phyloP scores from a whole-genome alignment of 2,113 vertebrate species.

The Bufo gargarizans region DNA sequence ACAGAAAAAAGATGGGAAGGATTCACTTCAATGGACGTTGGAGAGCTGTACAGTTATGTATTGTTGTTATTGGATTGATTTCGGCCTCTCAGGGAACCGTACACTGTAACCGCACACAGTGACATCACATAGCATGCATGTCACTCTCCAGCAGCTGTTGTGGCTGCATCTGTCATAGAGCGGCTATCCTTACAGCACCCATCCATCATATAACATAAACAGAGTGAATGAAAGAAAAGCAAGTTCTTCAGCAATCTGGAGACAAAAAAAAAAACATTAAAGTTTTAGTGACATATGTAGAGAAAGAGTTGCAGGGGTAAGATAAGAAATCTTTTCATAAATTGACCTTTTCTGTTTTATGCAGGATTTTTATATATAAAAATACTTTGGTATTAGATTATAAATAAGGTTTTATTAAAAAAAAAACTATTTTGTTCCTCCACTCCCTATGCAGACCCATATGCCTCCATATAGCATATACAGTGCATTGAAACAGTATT shows the following conservation, averaged over 20 bases:
- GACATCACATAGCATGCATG: conserved; percentile 27
- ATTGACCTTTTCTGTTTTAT: no score
- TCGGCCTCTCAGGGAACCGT: background rate
- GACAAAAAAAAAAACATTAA: background rate
- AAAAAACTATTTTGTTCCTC: no score
- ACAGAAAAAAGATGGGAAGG: background rate
- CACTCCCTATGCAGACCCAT: background rate
- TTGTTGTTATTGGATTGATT: conserved; percentile 1
- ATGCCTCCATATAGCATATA: background rate
- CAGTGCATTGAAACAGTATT: no score
- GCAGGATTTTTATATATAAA: no score
- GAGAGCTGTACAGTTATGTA: background rate
- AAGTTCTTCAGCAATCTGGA: background rate
- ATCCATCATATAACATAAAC: conserved; percentile 27
- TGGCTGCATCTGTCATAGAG: conserved; percentile 25
- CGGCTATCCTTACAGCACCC: background rate
- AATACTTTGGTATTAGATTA: no score
- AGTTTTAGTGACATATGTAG: background rate
- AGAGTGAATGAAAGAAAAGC: conserved; percentile 30
- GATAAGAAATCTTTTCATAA: background rate
- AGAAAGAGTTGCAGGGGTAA: background rate
- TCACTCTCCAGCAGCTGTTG: conserved; percentile 42
- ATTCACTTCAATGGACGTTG: background rate
- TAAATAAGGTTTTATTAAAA: no score
- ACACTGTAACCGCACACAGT: background rate